Percentiles rank a stretch among this genome's conserved stretches.
phyloP scores from a whole-genome alignment of 2,113 vertebrate species.

The Oreochromis spilurus region DNA sequence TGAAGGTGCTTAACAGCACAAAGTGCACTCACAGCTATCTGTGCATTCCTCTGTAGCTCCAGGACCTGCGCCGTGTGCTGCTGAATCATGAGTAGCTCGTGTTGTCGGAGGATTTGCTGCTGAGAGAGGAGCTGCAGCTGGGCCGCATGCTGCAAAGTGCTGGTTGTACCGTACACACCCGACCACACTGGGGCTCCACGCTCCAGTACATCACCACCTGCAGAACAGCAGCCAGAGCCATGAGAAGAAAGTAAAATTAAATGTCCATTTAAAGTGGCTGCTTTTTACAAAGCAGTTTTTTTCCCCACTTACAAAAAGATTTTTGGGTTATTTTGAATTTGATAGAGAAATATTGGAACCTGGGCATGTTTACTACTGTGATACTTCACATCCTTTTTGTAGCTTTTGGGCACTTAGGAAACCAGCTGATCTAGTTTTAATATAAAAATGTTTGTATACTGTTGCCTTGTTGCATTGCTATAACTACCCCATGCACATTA shows the following conservation, averaged over 20 bases:
- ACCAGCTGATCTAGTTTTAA: background rate
- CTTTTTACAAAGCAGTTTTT: background rate
- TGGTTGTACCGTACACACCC: conserved; percentile 82
- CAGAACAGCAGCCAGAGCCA: background rate
- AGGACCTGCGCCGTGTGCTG: conserved; percentile 94
- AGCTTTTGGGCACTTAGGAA: background rate
- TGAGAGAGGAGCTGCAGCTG: conserved; percentile 97
- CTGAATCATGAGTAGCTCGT: conserved; percentile 93
- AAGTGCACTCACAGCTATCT: conserved; percentile 55
- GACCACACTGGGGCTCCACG: conserved; percentile 88
- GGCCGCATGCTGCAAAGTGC: conserved; percentile 91
- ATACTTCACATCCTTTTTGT: background rate
- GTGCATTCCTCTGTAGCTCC: conserved; percentile 89
- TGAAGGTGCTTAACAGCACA: background rate
- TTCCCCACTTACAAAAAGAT: background rate
- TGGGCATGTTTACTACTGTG: background rate
- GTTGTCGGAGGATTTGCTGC: conserved; percentile 93
- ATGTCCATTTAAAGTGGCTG: background rate
- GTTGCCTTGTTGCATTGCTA: background rate
- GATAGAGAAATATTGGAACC: background rate
- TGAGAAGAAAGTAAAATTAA: background rate
- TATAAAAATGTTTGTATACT: background rate
- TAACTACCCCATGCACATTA: background rate
- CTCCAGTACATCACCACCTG: conserved; percentile 87
- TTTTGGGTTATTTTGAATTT: background rate